Base-by-base conservation (phyloP, 2,888 invertebrate species). In the Hypselothyrea guttata region DNA sequence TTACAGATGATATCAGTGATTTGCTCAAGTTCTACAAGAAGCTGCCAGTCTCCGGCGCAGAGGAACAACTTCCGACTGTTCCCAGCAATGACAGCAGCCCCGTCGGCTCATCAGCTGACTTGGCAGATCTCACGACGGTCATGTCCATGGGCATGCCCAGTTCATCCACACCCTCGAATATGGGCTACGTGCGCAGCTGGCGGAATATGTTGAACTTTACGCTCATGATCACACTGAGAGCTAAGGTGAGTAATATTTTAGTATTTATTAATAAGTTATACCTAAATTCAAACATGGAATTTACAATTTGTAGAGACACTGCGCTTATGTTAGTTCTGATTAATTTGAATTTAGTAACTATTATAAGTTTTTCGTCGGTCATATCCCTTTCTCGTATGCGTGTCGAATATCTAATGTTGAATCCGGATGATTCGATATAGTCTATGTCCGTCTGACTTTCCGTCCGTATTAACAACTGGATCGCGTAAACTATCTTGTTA, bases 1-100 rank as follows among this genome's bases (percentile, higher is more conserved):
- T 40, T 7, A 46, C 77, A 90, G 89, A 90, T 75, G 90, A 90
- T 52, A 89, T 89, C 59, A 89, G 86, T 68, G 89, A 90, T 74
- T 83, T 90, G 66, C 81, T 90, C 40, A 90, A 90, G 71, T 90
- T 89, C 75, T 89, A 89, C 57, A 90, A 88, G 71, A 89, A 87
- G 64, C 72, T 86, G 61, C 85, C 84, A n/a, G 48, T n/a, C 2
- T 44, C 66, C 12, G 58, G 63, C 38, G 22, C 31, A 4, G 89
- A 89, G 46, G 89, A 89, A 4, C 15, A 13, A 28, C 46, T 59
- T 37, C 40, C 63, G 16, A 27, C 22, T 28, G 31, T 34, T 9
- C 7, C 22, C 45, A 52, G n/a, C 40, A 55, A 48, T 16, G 66
- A 61, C 2, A 57, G 49, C 12, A 7, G 28, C 11, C 4, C 59